Conservation (phyloP, 2,888 invertebrate genomes). For the Rambutsinella grinnellia region DNA sequence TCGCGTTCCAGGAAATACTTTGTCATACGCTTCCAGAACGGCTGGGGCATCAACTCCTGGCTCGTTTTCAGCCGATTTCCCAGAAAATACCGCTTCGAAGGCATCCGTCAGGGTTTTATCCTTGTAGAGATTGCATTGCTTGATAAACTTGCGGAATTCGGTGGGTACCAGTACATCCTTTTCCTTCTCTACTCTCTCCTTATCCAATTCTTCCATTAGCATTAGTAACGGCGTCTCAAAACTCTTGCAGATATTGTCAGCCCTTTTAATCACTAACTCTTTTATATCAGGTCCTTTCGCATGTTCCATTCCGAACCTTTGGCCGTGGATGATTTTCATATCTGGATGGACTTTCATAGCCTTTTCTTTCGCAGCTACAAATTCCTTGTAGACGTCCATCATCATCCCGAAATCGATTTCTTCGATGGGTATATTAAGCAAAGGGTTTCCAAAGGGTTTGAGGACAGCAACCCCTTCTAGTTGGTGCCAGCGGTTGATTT, state of each 20-base stretch:
- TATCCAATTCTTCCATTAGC: slow-evolving; percentile 63
- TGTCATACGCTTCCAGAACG: slow-evolving; percentile 61
- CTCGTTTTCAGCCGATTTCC: slow-evolving; percentile 18
- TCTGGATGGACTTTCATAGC: slow-evolving; percentile 61
- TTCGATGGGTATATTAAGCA: slow-evolving; percentile 67
- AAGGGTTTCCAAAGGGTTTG: slow-evolving; percentile 68
- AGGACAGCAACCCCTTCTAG: slow-evolving; percentile 71
- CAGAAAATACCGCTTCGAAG: slow-evolving; percentile 68
- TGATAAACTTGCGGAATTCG: slow-evolving; percentile 63
- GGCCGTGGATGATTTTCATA: slow-evolving; percentile 69
- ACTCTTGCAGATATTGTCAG: slow-evolving; percentile 71
- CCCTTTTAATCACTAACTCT: slow-evolving; percentile 71
- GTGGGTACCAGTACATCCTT: slow-evolving; percentile 40
- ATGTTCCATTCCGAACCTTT: slow-evolving; percentile 71
- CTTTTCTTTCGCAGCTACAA: slow-evolving; percentile 67
- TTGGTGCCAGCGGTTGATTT: slow-evolving; percentile 68
- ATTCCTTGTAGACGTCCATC: slow-evolving; percentile 70
- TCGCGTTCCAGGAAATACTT: slow-evolving; percentile 57
- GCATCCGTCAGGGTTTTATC: slow-evolving; percentile 66
- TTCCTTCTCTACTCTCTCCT: slow-evolving; percentile 41
- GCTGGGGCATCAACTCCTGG: slow-evolving; percentile 48
- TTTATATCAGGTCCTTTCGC: slow-evolving; percentile 71
- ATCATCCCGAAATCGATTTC: slow-evolving; percentile 72
- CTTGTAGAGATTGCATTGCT: slow-evolving; percentile 64
- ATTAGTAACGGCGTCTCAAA: slow-evolving; percentile 67